Conservation (phyloP, 2,113 vertebrate genomes). For the Pantherophis guttatus region DNA sequence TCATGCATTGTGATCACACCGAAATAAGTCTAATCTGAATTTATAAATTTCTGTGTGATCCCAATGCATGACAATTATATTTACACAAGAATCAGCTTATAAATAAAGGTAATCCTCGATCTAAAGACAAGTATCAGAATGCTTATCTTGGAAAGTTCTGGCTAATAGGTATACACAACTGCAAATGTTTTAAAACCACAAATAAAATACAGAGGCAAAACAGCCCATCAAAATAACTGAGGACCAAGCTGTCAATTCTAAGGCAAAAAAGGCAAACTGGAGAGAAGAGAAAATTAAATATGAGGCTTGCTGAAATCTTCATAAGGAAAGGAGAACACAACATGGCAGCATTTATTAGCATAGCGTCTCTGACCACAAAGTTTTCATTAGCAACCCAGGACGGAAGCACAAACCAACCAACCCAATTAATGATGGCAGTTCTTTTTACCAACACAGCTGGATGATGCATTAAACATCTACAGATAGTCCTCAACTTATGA, state of each 20-base stretch:
- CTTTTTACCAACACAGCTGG: neutral
- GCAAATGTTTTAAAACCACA: neutral
- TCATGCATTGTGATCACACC: too few species aligned
- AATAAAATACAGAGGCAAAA: neutral
- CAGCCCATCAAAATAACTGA: neutral
- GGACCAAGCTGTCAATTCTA: neutral
- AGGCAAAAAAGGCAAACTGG: neutral
- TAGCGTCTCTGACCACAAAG: neutral
- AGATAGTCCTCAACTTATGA: neutral
- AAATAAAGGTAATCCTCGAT: neutral
- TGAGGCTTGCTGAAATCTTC: neutral
- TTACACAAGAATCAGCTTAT: neutral
- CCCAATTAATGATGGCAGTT: neutral
- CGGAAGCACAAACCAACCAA: neutral
- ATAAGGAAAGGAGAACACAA: neutral
- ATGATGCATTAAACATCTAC: neutral
- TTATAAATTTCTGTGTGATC: neutral
- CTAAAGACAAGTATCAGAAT: neutral
- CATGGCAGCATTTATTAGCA: neutral
- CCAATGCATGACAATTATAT: neutral
- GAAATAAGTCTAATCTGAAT: neutral
- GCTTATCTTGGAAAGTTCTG: neutral
- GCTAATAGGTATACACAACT: neutral
- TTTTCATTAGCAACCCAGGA: neutral
- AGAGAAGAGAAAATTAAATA: neutral